These are phyloP conservation scores for Hippocampus barbouri DNA, from an alignment of 2,113 vertebrate genomes.

Conservation along the genomic window DNA sequence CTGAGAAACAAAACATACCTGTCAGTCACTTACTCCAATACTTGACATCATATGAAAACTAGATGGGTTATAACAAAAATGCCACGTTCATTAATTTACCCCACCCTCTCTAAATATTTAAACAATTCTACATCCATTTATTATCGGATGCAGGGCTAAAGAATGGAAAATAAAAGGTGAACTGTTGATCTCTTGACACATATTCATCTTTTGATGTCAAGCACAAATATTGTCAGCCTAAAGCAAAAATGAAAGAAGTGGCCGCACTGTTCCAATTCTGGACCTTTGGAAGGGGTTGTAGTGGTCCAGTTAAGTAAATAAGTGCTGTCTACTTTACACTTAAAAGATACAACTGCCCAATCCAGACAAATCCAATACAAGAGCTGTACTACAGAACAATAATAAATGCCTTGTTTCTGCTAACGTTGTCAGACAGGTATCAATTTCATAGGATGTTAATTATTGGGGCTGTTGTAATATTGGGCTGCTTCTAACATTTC, in stretches of 20 bases:
- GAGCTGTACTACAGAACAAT: no score
- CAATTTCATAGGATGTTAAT: not conserved
- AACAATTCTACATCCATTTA: not conserved
- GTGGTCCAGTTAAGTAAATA: no score
- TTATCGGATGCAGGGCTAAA: not conserved
- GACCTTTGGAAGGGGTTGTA: no score
- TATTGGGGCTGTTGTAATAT: not conserved
- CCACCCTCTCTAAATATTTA: not conserved
- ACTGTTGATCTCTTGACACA: no score
- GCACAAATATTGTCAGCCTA: no score
- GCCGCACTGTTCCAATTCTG: no score
- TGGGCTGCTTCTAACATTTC: not conserved
- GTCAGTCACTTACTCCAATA: not conserved
- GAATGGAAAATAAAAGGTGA: no score
- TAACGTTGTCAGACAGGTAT: no score
- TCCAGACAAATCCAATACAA: not conserved
- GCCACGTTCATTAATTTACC: not conserved
- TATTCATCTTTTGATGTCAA: no score
- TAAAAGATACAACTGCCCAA: no score
- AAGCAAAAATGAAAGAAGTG: no score
- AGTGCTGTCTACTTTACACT: no score
- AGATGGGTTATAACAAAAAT: not conserved
- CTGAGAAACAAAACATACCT: not conserved
- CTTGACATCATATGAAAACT: not conserved
- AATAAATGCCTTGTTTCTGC: not conserved